A percentile compares a stretch with the other conserved stretches of the same genome.
Evolutionary conservation across 2,888 invertebrate genomes (phyloP).

Genomic region (Rhingia rostrata): DNA sequence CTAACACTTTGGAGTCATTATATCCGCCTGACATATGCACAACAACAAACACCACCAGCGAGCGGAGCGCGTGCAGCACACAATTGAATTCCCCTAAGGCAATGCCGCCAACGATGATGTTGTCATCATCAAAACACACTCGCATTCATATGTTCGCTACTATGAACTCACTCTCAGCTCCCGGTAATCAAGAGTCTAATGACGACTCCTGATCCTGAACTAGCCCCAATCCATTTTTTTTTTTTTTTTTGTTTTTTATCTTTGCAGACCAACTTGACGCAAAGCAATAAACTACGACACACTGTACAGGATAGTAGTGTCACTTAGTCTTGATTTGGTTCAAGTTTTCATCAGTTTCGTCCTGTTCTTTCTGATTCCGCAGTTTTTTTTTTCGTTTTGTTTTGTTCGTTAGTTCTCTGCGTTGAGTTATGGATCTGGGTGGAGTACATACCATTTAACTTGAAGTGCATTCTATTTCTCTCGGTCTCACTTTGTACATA

Average conservation of each 20-base stretch:
- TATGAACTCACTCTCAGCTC: constrained; percentile 6
- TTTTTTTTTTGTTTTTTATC: background rate
- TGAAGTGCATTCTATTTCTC: constrained; percentile 36
- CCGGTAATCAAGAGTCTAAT: constrained; percentile 1
- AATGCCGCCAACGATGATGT: constrained; percentile 21
- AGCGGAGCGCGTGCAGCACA: constrained; percentile 38
- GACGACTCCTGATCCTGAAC: constrained; percentile 10
- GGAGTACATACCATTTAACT: constrained; percentile 44
- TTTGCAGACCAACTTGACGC: background rate
- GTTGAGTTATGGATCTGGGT: constrained; percentile 45
- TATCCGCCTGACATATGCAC: constrained; percentile 57
- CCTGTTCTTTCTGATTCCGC: background rate
- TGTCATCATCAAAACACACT: constrained; percentile 38
- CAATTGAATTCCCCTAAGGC: constrained; percentile 63
- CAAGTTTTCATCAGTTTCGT: constrained; percentile 41
- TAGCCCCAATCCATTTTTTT: background rate
- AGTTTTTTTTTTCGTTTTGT: constrained; percentile 22
- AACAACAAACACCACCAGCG: constrained; percentile 22
- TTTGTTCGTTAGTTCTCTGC: constrained; percentile 10
- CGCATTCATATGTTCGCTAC: background rate
- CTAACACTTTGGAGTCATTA: constrained; percentile 54
- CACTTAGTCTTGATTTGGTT: constrained; percentile 31
- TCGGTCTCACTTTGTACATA: background rate
- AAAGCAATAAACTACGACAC: constrained; percentile 20
- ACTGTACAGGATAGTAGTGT: constrained; percentile 22